Evolutionary conservation across 1,140 invertebrate genomes (phyloP).

Genomic region (Macrotrachela quadricornifera): DNA sequence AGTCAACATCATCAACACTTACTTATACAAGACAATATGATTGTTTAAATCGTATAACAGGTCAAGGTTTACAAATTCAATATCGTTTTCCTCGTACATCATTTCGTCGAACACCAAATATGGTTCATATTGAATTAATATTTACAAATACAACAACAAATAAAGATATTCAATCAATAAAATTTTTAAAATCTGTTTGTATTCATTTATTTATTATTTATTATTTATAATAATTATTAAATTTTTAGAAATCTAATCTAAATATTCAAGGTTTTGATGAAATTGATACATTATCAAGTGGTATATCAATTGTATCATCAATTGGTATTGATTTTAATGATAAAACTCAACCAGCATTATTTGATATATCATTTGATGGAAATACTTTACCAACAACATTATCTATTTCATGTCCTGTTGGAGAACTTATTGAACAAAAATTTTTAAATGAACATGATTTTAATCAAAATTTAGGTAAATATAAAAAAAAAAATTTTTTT

Average conservation of each 20-base stretch:
- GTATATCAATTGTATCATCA: constrained; percentile 27
- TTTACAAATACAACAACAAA: constrained; percentile 48
- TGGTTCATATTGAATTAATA: constrained; percentile 59
- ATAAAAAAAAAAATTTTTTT: too few species aligned
- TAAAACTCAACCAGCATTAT: constrained; percentile 59
- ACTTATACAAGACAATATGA: constrained; percentile 34
- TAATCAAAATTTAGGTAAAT: constrained; percentile 44
- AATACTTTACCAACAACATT: constrained; percentile 12
- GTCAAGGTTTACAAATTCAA: constrained; percentile 49
- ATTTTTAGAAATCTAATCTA: constrained; percentile 46
- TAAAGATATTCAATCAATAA: constrained; percentile 47
- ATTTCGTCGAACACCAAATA: constrained; percentile 30
- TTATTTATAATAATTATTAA: too few species aligned
- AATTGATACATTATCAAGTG: constrained; percentile 39
- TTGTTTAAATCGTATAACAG: constrained; percentile 53
- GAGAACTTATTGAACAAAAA: constrained; percentile 64
- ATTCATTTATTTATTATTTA: not conserved
- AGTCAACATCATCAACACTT: too few species aligned
- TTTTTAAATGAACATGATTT: constrained; percentile 52
- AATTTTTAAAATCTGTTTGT: constrained; percentile 23
- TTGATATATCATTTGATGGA: constrained; percentile 38
- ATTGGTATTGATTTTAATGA: constrained; percentile 82
- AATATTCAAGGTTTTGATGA: constrained; percentile 58
- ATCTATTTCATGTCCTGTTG: constrained; percentile 62
- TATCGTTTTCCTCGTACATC: constrained; percentile 38